Evolutionary conservation across 2,797 vertebrate species (phyloP).

Genomic region (Eulemur albifrons): DNA sequence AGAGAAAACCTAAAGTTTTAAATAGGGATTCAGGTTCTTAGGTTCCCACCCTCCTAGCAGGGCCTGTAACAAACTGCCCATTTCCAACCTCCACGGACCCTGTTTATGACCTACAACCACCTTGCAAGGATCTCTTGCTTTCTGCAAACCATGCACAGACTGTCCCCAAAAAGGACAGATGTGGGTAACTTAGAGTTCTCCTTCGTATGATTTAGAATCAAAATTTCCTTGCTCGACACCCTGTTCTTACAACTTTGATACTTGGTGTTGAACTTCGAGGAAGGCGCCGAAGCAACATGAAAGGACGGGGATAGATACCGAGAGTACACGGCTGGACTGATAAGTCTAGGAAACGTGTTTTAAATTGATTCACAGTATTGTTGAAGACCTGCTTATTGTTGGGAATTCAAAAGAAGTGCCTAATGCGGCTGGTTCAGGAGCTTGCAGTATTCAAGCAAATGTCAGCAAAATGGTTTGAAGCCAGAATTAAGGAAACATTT

Average conservation of each 20-base stretch:
- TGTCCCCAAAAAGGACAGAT: background rate
- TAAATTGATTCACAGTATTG: background rate
- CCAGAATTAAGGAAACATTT: background rate
- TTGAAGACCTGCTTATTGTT: background rate
- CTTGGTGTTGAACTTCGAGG: background rate
- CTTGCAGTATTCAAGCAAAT: background rate
- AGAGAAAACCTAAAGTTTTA: background rate
- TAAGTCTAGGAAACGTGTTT: background rate
- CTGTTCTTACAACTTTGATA: background rate
- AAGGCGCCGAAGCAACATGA: background rate
- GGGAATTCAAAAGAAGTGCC: background rate
- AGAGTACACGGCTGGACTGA: background rate
- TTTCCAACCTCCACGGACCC: background rate
- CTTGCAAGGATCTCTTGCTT: background rate
- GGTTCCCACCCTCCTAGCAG: background rate
- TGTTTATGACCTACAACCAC: background rate
- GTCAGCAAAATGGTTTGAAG: background rate
- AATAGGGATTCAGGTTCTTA: background rate
- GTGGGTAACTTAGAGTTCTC: background rate
- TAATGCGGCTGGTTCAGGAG: background rate
- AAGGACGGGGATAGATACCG: background rate
- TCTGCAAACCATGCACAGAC: background rate
- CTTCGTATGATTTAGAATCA: background rate
- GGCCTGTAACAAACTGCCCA: background rate
- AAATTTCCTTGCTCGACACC: background rate